phyloP scores from a whole-genome alignment of 2,113 vertebrate genomes.

The Chionis minor region DNA sequence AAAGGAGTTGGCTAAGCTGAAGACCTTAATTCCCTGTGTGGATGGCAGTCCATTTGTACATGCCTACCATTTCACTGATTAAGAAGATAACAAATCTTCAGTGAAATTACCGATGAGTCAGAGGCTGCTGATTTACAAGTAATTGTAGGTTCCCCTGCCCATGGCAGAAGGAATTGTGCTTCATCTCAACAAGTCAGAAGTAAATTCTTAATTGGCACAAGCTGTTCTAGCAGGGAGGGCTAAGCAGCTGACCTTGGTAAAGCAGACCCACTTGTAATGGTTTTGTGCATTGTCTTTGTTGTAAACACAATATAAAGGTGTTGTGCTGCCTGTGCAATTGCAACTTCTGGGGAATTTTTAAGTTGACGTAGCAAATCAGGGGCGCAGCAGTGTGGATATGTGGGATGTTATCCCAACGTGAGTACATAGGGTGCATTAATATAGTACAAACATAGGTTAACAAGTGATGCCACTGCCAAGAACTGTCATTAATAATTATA shows the following conservation, averaged over 20 bases:
- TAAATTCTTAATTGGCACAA: slow-evolving; percentile 23
- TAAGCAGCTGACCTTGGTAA: not conserved
- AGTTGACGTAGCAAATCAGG: not conserved
- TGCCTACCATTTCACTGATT: slow-evolving; percentile 9
- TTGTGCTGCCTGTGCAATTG: not conserved
- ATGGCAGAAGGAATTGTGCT: not conserved
- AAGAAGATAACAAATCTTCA: slow-evolving; percentile 38
- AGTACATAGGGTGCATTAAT: not conserved
- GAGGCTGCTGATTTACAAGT: slow-evolving; percentile 35
- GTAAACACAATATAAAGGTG: not conserved
- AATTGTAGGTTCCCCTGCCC: slow-evolving; percentile 19
- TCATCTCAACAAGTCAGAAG: slow-evolving; percentile 2
- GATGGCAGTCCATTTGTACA: slow-evolving; percentile 23
- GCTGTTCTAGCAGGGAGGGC: not conserved
- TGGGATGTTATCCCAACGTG: not conserved
- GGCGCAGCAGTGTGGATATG: not conserved
- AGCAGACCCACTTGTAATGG: not conserved
- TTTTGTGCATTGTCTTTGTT: not conserved
- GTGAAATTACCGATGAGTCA: slow-evolving; percentile 49
- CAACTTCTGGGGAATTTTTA: not conserved
- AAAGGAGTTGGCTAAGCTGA: not conserved
- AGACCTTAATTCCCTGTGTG: not conserved
- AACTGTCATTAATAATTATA: not conserved
- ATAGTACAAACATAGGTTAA: not conserved
- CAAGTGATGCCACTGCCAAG: not conserved